Conservation (phyloP, 1,140 invertebrate species). For the Copidosoma floridanum region DNA sequence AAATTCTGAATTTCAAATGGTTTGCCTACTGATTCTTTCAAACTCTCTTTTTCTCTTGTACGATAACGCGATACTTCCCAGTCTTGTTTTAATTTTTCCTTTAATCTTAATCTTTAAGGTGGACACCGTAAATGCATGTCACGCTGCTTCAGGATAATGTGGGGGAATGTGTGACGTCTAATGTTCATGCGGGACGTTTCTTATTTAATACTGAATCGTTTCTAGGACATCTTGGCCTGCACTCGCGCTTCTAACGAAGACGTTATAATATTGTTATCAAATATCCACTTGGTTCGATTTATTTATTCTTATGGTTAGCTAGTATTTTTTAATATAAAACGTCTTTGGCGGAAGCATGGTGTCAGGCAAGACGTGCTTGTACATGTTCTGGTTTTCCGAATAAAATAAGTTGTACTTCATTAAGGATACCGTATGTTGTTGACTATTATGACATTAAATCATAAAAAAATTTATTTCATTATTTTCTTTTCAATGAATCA, state of each 20-base stretch:
- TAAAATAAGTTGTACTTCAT: conserved; percentile 28
- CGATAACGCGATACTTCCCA: conserved; percentile 29
- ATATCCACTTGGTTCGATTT: background rate
- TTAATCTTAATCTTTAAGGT: conserved; percentile 30
- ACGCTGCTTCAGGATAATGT: conserved; percentile 31
- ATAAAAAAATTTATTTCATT: no score
- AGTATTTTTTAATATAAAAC: background rate
- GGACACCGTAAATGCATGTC: conserved; percentile 30
- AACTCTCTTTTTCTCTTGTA: no score
- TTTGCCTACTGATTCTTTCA: conserved; percentile 29
- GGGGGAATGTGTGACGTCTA: conserved; percentile 31
- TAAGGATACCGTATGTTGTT: conserved; percentile 27
- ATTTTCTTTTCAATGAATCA: conserved; percentile 27
- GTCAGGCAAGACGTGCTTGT: conserved; percentile 22
- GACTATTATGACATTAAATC: no score
- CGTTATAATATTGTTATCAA: background rate
- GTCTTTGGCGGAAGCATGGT: conserved; percentile 13
- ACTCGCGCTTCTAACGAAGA: conserved; percentile 19
- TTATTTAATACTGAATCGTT: conserved; percentile 31
- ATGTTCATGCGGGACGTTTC: conserved; percentile 30
- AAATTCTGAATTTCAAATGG: conserved; percentile 26
- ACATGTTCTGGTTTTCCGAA: conserved; percentile 28
- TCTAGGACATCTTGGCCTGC: conserved; percentile 18
- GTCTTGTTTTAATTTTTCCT: conserved; percentile 29
- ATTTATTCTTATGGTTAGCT: background rate